These are phyloP conservation scores for Cotesia glomerata DNA, from an alignment of 1,140 invertebrate genomes.

Conservation along the genomic window DNA sequence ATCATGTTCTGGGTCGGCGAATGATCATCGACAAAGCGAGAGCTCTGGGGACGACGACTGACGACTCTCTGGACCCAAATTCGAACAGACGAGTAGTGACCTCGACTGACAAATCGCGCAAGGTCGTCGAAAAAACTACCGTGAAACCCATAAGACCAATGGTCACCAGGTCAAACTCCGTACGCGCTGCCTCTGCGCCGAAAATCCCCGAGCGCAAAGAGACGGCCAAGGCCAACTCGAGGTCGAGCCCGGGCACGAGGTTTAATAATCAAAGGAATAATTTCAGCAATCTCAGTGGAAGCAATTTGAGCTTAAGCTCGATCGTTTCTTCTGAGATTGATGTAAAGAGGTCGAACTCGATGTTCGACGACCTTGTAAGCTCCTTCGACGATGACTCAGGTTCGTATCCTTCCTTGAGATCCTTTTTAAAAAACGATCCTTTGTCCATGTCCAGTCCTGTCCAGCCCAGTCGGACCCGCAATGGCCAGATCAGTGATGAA, in stretches of 20 bases:
- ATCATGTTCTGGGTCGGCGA: slow-evolving; percentile 39
- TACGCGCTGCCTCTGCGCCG: slow-evolving; percentile 42
- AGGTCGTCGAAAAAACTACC: slow-evolving; percentile 35
- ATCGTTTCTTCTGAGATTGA: slow-evolving; percentile 53
- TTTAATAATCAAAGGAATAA: slow-evolving; percentile 38
- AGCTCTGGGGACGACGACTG: slow-evolving; percentile 37
- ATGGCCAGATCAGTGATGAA: slow-evolving; percentile 49
- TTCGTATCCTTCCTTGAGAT: slow-evolving; percentile 45
- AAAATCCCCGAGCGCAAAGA: slow-evolving; percentile 43
- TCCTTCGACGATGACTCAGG: slow-evolving; percentile 61
- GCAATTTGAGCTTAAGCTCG: slow-evolving; percentile 60
- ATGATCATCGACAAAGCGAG: slow-evolving; percentile 53
- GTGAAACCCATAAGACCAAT: slow-evolving; percentile 29
- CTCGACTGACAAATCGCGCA: slow-evolving; percentile 33
- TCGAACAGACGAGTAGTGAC: slow-evolving; percentile 15
- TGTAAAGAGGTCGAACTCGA: slow-evolving; percentile 51
- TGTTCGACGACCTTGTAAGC: slow-evolving; percentile 64
- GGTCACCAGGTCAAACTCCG: slow-evolving; percentile 40
- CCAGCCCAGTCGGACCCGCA: slow-evolving; percentile 31
- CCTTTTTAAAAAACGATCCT: slow-evolving; percentile 48
- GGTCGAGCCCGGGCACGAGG: slow-evolving; percentile 6
- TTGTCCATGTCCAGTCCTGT: slow-evolving; percentile 44
- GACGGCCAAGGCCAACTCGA: neutral
- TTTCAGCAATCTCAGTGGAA: slow-evolving; percentile 48
- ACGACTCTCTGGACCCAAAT: slow-evolving; percentile 28